Evolutionary conservation across 2,888 invertebrate genomes (phyloP), one percentile per base, ranked within the genome.

Genomic region (Copidosoma aretas): DNA sequence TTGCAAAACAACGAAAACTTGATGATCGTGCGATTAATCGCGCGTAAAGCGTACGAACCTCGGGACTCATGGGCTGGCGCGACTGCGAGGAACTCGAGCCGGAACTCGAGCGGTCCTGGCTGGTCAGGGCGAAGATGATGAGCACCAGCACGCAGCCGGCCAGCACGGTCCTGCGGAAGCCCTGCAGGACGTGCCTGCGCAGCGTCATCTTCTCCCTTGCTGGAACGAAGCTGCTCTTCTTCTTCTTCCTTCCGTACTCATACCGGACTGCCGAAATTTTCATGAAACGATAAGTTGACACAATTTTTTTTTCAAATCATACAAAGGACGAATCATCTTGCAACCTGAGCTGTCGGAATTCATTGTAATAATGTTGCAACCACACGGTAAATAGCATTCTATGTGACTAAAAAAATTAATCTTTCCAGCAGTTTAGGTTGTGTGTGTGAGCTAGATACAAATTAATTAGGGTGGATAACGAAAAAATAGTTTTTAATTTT

Each of bases 151-250:
- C 75, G 62, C 79, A 78, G 56, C 78, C 82, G 67, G 77, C 81
- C 70, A 82, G 73, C 60, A 83, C 72, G 68, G 80, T 76, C 70
- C 82, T 78, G 63, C 81, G 82, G 68, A 82, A 73, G 59, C 79
- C 82, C 58, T 82, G 80, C 74, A 83, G 79, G 75, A 82, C 77
- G 71, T 82, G 79, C 67, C 83, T 79, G 74, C 83, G 82, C 73
- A 79, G 73, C 75, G 83, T 83, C 83, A 83, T 83, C 83, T 83
- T 82, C 73, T 83, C 82, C 73, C 78, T 74, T 69, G 75, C 75
- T 51, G 65, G 39, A 17, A 2, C 15, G 49, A 17, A 32, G 32
- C 32, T 32, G 32, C 32, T 32, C 32, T 32, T 64, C 73, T 75
- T 32, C 32, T 32, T 64, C 73, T 75, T 76, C 71, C 81, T 81